phyloP scores from a whole-genome alignment of 2,888 invertebrate species.

The Omphaloscelis lunosa region DNA sequence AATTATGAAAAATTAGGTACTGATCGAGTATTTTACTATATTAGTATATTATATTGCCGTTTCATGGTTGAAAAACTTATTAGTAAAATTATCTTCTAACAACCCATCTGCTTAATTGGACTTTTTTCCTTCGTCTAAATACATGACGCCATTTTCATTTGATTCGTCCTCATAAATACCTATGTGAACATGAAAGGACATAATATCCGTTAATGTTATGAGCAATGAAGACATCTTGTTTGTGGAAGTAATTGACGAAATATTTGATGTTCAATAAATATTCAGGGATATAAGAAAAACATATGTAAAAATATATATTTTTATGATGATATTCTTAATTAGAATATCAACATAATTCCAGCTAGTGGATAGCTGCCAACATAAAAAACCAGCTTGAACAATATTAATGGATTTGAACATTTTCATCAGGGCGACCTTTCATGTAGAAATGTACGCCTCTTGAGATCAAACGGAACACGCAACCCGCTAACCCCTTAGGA shows the following conservation, averaged over 20 bases:
- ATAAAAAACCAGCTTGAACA: neutral
- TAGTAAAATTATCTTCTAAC: neutral
- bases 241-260: constrained; percentile 19
- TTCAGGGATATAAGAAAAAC: neutral
- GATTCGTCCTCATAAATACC: neutral
- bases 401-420: neutral
- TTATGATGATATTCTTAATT: no score
- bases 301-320: neutral
- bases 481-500: constrained; percentile 27
- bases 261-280: constrained; percentile 9
- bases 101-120: neutral
- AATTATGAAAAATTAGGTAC: neutral
- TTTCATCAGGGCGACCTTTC: neutral
- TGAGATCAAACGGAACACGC: constrained; percentile 23
- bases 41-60: neutral
- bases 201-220: constrained; percentile 3
- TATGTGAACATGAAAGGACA: constrained; percentile 9
- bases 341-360: neutral
- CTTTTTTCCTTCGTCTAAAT: neutral
- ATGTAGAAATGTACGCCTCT: constrained; percentile 14
- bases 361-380: neutral
- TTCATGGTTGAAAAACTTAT: neutral
- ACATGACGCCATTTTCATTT: neutral
- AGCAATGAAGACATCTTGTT: constrained; percentile 8
- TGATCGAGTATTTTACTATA: neutral